Conservation (phyloP, 2,888 invertebrate genomes). For the Ectropis crepuscularia region DNA sequence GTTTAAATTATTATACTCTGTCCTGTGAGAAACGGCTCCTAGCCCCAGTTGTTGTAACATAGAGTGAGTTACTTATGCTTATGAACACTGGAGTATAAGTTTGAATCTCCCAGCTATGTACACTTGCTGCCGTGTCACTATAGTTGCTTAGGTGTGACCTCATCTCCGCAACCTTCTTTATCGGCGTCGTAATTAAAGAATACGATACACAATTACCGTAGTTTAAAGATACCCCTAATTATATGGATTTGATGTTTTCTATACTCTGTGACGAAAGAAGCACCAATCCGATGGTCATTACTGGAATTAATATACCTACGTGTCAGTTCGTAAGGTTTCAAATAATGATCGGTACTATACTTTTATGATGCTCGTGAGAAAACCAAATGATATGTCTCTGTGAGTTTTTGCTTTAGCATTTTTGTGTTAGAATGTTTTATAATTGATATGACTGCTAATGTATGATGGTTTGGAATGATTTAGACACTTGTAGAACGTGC, state of each 20-base stretch:
- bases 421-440: constrained; percentile 45
- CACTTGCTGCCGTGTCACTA: constrained; percentile 15
- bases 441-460: constrained; percentile 67
- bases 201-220: constrained; percentile 80
- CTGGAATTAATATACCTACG: constrained; percentile 84
- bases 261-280: constrained; percentile 81
- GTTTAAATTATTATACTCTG: too few species aligned
- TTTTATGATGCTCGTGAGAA: constrained; percentile 81
- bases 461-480: constrained; percentile 31
- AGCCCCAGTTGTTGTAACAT: too few species aligned
- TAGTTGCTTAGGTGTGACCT: constrained; percentile 18
- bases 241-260: constrained; percentile 83
- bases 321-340: constrained; percentile 80
- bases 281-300: constrained; percentile 78
- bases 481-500: constrained; percentile 7
- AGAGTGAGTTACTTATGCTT: too few species aligned
- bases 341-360: constrained; percentile 74
- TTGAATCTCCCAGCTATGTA: too few species aligned
- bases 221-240: constrained; percentile 82
- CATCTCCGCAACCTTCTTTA: constrained; percentile 60
- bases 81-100: too few species aligned
- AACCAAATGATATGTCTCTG: constrained; percentile 76
- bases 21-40: too few species aligned
- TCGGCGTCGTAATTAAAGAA: constrained; percentile 81
- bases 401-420: constrained; percentile 64